These are phyloP conservation scores for Rallus crepitans DNA, from an alignment of 2,797 vertebrate species.

Conservation along the genomic window DNA sequence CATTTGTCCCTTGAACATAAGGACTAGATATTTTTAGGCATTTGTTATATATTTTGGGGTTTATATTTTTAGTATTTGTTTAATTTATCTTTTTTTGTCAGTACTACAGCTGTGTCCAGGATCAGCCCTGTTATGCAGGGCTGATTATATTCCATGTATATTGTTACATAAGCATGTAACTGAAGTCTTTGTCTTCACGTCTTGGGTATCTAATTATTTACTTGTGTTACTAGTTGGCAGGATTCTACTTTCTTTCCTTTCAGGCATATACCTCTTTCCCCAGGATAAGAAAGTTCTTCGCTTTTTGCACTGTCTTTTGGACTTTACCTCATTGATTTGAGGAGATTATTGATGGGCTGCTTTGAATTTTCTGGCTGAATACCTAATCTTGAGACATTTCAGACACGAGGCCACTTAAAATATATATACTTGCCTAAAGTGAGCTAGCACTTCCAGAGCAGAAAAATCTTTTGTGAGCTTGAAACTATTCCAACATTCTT, in stretches of 20 bases:
- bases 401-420: neutral
- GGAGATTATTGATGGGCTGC: neutral
- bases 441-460: neutral
- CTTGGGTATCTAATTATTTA: neutral
- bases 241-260: neutral
- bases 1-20: neutral
- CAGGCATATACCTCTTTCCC: neutral
- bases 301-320: neutral
- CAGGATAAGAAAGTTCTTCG: neutral
- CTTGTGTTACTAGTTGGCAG: neutral
- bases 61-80: neutral
- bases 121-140: neutral
- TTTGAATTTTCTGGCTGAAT: neutral
- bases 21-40: neutral
- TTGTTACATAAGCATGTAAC: neutral
- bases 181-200: neutral
- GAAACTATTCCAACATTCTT: neutral
- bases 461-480: neutral
- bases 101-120: neutral
- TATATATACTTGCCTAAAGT: neutral
- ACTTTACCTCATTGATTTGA: neutral
- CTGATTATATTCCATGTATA: neutral
- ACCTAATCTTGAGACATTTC: neutral
- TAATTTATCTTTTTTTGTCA: neutral
- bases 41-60: neutral